Conservation (phyloP, 2,888 invertebrate species). For the Kuschelorhynchus macadamiae region DNA sequence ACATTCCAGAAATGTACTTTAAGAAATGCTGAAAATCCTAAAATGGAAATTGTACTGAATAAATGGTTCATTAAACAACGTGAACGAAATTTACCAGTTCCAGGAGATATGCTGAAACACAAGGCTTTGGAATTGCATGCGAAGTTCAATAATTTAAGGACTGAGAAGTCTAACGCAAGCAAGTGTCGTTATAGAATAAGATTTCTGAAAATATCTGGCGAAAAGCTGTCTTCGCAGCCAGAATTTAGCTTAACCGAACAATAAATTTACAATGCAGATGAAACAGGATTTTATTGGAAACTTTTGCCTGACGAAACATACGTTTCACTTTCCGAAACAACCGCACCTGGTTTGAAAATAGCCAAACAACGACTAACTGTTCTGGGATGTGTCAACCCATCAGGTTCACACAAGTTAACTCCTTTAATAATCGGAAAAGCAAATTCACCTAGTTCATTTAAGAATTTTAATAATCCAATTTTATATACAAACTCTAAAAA, state of each 20-base stretch:
- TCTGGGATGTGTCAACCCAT: constrained; percentile 43
- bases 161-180: neutral
- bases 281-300: constrained; percentile 51
- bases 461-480: constrained; percentile 27
- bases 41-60: constrained; percentile 18
- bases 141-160: constrained; percentile 2
- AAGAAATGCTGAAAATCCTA: constrained; percentile 13
- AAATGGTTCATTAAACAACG: constrained; percentile 18
- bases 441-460: constrained; percentile 32
- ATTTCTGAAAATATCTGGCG: constrained; percentile 19
- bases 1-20: neutral
- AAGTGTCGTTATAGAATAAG: constrained; percentile 5
- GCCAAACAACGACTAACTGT: constrained; percentile 37
- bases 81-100: constrained; percentile 14
- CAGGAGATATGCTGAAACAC: constrained; percentile 1
- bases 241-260: constrained; percentile 14
- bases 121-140: constrained; percentile 6
- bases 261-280: constrained; percentile 33
- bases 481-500: constrained; percentile 8
- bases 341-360: constrained; percentile 43
- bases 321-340: constrained; percentile 42
- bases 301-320: constrained; percentile 50
- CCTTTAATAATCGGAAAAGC: constrained; percentile 49
- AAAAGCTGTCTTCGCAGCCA: constrained; percentile 25
- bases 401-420: constrained; percentile 46